phyloP scores from a whole-genome alignment of 2,113 vertebrate species.

The Tricholaema leucomelas region DNA sequence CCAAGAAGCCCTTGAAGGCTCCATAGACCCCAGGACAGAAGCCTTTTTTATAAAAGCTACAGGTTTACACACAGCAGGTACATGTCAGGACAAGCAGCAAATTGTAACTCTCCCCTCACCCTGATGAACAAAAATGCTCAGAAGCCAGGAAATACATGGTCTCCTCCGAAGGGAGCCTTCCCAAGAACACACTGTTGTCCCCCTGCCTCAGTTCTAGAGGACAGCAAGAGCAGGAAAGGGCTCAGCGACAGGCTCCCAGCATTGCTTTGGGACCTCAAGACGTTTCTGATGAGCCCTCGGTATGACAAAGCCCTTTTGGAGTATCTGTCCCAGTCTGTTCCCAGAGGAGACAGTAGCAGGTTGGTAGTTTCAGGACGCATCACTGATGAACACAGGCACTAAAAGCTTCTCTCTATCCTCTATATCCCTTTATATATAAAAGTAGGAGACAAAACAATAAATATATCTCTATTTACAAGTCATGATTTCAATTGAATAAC shows the following conservation, averaged over 20 bases:
- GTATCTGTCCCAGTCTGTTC: neutral
- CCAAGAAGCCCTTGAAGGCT: slow-evolving; percentile 10
- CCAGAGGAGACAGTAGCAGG: neutral
- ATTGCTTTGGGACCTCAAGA: neutral
- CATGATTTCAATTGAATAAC: neutral
- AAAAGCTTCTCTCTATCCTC: neutral
- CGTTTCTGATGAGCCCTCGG: neutral
- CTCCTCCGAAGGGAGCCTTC: neutral
- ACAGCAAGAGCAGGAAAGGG: neutral
- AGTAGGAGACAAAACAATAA: neutral
- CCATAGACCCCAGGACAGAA: neutral
- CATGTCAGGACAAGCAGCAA: slow-evolving; percentile 38
- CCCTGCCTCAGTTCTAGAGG: neutral
- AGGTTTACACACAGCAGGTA: slow-evolving; percentile 9
- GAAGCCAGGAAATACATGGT: neutral
- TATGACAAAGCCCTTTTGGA: neutral
- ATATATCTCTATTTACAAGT: neutral
- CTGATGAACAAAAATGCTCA: neutral
- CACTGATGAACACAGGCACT: neutral
- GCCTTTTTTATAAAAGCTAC: neutral
- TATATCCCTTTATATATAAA: neutral
- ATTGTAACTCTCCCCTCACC: neutral
- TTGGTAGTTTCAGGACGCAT: neutral
- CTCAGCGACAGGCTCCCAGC: neutral
- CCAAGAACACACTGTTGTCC: neutral